Base-by-base conservation (phyloP, 2,113 vertebrate species). In the Bufo bufo region DNA sequence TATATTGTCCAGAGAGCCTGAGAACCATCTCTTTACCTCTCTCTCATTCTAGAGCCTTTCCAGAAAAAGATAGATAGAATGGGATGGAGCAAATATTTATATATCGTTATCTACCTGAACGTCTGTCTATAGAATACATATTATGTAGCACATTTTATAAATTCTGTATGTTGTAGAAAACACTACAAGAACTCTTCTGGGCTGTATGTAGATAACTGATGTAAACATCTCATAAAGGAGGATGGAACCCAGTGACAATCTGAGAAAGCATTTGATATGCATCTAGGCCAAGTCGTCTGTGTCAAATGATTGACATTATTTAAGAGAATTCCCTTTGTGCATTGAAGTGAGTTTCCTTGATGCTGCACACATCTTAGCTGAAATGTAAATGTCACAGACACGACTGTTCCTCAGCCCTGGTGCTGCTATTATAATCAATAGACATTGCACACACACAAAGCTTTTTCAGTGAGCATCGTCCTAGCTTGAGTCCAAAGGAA, bases 231-330 rank as follows among this genome's bases (percentile, higher is more conserved):
- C 16, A 20, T 83, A 69, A 23, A 65, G 61, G 45, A 8, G 20
- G 23, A 50, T n/a, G 9, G 52, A 66, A 14, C 45, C 45, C 61
- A 83, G 81, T 7, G n/a, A n/a, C 80, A 69, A 49, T 52, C 43
- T 66, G 81, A 84, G 65, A 8, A 84, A 10, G 50, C 49, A 69
- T 69, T 84, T 84, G 50, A 50, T 71, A 84, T 84, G 82, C 66
- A 84, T 84, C 82, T 84, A 84, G 82, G 82, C 63, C 82, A 84
- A 52, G 66, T 49, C n/a, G 47, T 54, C 82, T 50, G 2, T 84
- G 82, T 84, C 82, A 84, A 63, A 84, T 84, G 82, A 84, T 71
- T 84, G 61, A 84, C 63, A 16, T 54, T 84, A 84, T 84, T 84
- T 71, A 6, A 8, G 63, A 84, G 82, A 84, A 84, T 54, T 84